These are phyloP conservation scores for Ctenopoma multispine DNA, from an alignment of 2,797 vertebrate genomes.

Conservation along the genomic window DNA sequence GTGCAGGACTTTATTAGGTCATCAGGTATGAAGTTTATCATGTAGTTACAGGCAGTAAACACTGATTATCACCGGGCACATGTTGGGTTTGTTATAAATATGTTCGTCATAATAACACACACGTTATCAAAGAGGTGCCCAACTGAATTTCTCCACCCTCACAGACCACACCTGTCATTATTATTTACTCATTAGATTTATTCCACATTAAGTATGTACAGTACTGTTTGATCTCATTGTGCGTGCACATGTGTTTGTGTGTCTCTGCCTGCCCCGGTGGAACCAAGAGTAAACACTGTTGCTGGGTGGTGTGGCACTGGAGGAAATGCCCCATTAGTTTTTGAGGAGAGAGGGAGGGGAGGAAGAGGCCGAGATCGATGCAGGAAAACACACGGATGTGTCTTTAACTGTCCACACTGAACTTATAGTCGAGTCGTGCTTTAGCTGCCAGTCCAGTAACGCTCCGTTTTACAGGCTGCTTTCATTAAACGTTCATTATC, in stretches of 20 bases:
- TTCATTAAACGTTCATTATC: too few relatives aligned
- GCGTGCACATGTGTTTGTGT: conserved; percentile 66
- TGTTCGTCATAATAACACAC: neutral
- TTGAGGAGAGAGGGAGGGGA: conserved; percentile 41
- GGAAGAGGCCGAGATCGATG: conserved; percentile 50
- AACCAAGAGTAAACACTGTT: conserved; percentile 74
- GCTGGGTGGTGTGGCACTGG: conserved; percentile 83
- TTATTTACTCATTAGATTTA: conserved; percentile 45
- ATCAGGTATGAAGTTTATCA: neutral
- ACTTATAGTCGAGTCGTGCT: too few relatives aligned
- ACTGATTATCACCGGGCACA: neutral
- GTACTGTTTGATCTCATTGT: conserved; percentile 61
- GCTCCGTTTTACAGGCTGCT: neutral
- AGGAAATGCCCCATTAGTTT: conserved; percentile 88
- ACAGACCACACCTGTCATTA: conserved; percentile 43
- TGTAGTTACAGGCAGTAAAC: neutral
- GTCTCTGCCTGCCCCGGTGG: conserved; percentile 68
- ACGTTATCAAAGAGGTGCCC: neutral
- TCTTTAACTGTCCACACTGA: conserved; percentile 30
- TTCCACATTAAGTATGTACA: conserved; percentile 12
- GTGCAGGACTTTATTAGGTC: neutral
- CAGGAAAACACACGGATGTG: conserved; percentile 65
- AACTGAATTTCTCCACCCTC: conserved; percentile 8
- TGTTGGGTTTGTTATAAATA: neutral
- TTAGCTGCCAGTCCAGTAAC: neutral